phyloP scores from a whole-genome alignment of 2,888 invertebrate genomes.

The Hymenopus coronatus region DNA sequence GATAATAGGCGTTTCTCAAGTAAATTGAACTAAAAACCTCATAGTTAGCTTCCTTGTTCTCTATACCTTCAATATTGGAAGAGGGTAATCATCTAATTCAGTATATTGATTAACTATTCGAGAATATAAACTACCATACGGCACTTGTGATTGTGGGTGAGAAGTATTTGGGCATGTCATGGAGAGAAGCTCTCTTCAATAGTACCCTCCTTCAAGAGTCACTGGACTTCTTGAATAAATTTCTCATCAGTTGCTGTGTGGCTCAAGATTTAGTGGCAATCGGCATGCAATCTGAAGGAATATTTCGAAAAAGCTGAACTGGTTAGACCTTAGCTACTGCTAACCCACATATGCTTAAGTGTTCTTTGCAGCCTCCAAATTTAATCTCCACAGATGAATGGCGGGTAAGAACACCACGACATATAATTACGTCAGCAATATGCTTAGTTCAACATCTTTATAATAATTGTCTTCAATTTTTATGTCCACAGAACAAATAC shows the following conservation, averaged over 20 bases:
- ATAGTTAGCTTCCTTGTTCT: constrained; percentile 2
- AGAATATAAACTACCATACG: constrained; percentile 38
- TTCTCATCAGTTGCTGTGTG: neutral
- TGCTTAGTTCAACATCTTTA: neutral
- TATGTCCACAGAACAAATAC: too few species aligned
- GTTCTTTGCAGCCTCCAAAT: too few species aligned
- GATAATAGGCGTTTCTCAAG: too few species aligned
- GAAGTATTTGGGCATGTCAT: constrained; percentile 33
- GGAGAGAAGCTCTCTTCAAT: neutral
- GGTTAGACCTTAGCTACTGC: too few species aligned
- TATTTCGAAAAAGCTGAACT: neutral
- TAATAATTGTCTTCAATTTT: too few species aligned
- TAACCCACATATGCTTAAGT: too few species aligned
- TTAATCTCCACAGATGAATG: too few species aligned
- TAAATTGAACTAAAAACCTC: constrained; percentile 32
- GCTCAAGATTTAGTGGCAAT: constrained; percentile 6
- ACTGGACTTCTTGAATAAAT: neutral
- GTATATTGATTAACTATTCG: constrained; percentile 37
- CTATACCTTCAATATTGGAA: constrained; percentile 30
- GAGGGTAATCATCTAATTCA: constrained; percentile 32
- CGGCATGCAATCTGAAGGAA: neutral
- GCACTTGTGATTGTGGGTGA: constrained; percentile 36
- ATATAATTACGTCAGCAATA: neutral
- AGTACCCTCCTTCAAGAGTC: neutral
- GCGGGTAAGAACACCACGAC: too few species aligned